Base-by-base conservation (phyloP, 2,888 invertebrate species). In the Apotomis capreana region DNA sequence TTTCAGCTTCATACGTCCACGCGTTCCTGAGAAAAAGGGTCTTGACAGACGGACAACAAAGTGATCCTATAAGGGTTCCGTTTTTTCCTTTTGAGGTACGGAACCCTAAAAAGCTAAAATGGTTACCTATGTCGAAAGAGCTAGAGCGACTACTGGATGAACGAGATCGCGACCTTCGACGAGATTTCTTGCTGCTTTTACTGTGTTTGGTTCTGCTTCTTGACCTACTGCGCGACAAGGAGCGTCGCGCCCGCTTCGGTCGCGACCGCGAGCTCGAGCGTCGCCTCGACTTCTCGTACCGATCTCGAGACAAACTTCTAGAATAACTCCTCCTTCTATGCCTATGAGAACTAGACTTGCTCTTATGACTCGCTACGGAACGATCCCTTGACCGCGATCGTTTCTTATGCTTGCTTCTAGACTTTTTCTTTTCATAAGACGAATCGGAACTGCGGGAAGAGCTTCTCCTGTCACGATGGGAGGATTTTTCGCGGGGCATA, bases 401-500 rank as follows among this genome's bases (percentile, higher is more conserved):
- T 65, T 85, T 84, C 80, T 86, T 91, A 75, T 89, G 87, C 78
- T 90, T 91, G 76, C 84, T 89, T 81, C 89, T 92, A 1, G 85
- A 83, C 78, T 89, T 92, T 76, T 89, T 91, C 37, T 87, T 81
- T 57, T 91, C 92, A 76, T 90, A 87, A 4, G 93, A 93, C 2
- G 92, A 90, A 54, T 89, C 91, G 0, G 93, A 92, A 78, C 91
- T 91, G 62, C 84, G 84, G 1, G 93, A 91, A 4, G 90, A 86
- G 80, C 92, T 92, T 40, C 91, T 86, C 65, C 84, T 86, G 5
- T 92, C 91, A 4, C 93, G 87, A 69, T 90, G 87, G n/a, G 89
- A 87, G 76, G 86, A 89, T 80, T 84, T 92, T 74, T 93, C 93
- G 40, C 93, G 91, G 70, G 93, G 93, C 93, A 93, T 92, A 12